Conservation (phyloP, 1,140 invertebrate species). For the Ephestia elutella region DNA sequence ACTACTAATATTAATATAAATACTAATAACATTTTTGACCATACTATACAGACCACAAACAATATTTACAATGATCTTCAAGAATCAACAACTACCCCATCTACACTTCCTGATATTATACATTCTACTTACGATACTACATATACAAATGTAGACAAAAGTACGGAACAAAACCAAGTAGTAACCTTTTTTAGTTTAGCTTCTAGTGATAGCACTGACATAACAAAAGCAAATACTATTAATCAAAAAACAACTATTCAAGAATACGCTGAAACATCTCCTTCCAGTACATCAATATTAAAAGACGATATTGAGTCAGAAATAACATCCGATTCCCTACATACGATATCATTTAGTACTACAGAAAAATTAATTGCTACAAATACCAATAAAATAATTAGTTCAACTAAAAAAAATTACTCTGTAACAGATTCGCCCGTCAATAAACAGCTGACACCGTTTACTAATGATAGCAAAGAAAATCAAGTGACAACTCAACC, state of each 20-base stretch:
- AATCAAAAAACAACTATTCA: not conserved
- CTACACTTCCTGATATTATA: not conserved
- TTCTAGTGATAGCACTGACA: not conserved
- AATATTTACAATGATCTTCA: not conserved
- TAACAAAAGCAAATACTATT: not conserved
- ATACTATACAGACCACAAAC: not conserved
- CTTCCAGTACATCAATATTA: not conserved
- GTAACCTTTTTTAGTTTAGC: not conserved
- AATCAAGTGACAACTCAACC: not conserved
- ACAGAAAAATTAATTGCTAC: too few species aligned
- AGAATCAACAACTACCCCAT: not conserved
- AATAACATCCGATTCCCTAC: not conserved
- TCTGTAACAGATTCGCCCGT: not conserved
- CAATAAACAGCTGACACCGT: not conserved
- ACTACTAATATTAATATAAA: slow-evolving; percentile 19
- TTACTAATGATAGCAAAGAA: not conserved
- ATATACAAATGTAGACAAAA: not conserved
- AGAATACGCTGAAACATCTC: not conserved
- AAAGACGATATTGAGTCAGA: not conserved
- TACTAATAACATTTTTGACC: slow-evolving; percentile 4
- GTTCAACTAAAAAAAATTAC: not conserved
- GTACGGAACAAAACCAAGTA: not conserved
- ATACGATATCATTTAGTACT: not conserved
- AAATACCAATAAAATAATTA: too few species aligned
- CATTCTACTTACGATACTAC: not conserved